These are phyloP conservation scores for Papilio elwesi DNA, from an alignment of 2,888 invertebrate species.

Conservation along the genomic window DNA sequence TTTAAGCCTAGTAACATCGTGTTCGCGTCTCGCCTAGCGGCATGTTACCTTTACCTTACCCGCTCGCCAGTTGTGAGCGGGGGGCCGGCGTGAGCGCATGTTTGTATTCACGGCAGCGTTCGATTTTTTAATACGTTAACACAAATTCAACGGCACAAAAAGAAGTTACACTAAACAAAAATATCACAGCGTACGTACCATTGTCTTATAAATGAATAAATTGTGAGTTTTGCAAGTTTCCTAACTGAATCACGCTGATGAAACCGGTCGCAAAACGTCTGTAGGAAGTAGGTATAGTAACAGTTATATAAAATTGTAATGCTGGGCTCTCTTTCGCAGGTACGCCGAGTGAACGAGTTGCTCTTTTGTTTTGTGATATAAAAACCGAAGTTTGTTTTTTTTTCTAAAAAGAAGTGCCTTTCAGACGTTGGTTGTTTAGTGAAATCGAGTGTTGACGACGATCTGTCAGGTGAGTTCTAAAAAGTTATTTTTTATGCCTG, in stretches of 20 bases:
- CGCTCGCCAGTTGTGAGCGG: constrained; percentile 56
- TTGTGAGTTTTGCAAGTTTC: constrained; percentile 45
- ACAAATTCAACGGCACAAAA: constrained; percentile 41
- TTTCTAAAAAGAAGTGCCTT: constrained; percentile 55
- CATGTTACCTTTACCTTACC: constrained; percentile 35
- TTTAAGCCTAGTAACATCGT: constrained; percentile 59
- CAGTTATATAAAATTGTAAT: constrained; percentile 72
- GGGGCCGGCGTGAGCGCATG: constrained; percentile 55
- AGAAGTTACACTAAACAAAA: constrained; percentile 28
- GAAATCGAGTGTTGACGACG: constrained; percentile 57
- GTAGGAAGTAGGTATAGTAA: constrained; percentile 62
- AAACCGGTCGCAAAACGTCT: constrained; percentile 58
- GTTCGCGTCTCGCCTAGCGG: constrained; percentile 42
- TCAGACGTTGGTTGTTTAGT: constrained; percentile 54
- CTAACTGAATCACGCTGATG: constrained; percentile 43
- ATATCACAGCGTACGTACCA: constrained; percentile 47
- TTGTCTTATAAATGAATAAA: constrained; percentile 37
- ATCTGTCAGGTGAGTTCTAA: constrained; percentile 62
- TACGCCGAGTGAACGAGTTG: constrained; percentile 52
- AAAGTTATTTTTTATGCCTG: constrained; percentile 51
- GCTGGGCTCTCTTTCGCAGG: constrained; percentile 67
- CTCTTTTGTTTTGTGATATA: constrained; percentile 61
- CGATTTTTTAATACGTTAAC: constrained; percentile 48
- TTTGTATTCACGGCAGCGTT: constrained; percentile 36
- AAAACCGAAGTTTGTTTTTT: constrained; percentile 56